Conservation (phyloP, 1,140 invertebrate genomes). For the Drosophila lowei region DNA sequence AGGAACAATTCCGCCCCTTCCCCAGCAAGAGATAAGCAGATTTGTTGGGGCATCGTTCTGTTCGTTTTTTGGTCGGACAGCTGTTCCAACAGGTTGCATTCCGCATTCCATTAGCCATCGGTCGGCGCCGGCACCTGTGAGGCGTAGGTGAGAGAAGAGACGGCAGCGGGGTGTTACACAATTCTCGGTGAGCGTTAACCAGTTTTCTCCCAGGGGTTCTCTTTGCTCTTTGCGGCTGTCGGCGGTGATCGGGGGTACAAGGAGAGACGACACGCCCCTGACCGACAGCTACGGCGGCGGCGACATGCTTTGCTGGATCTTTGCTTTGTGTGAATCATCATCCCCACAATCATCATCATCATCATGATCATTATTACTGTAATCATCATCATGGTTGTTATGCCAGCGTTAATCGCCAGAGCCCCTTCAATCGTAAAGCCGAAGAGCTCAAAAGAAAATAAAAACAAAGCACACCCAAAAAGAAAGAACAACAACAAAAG, state of each 20-base stretch:
- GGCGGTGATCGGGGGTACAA: background rate
- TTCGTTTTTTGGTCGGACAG: constrained; percentile 11
- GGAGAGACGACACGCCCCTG: constrained; percentile 44
- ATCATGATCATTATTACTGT: no score
- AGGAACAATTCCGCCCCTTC: constrained; percentile 36
- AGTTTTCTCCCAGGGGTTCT: constrained; percentile 34
- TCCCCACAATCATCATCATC: background rate
- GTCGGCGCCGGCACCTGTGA: constrained; percentile 50
- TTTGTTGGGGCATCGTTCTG: constrained; percentile 18
- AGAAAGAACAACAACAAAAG: constrained; percentile 1
- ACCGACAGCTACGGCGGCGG: constrained; percentile 17
- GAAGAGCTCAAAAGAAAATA: constrained; percentile 22
- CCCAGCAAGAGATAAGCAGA: constrained; percentile 29
- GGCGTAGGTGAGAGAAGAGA: constrained; percentile 42
- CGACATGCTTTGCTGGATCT: constrained; percentile 56
- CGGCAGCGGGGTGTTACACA: constrained; percentile 23
- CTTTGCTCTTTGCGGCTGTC: background rate
- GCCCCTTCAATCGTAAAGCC: constrained; percentile 4
- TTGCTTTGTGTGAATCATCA: constrained; percentile 46
- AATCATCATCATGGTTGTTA: no score
- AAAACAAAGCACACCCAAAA: constrained; percentile 24
- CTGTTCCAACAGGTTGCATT: background rate
- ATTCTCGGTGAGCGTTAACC: constrained; percentile 35
- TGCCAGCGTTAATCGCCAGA: background rate
- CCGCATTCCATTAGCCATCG: constrained; percentile 40